Base-by-base conservation (phyloP, 2,113 vertebrate species). In the Sialia sialis region DNA sequence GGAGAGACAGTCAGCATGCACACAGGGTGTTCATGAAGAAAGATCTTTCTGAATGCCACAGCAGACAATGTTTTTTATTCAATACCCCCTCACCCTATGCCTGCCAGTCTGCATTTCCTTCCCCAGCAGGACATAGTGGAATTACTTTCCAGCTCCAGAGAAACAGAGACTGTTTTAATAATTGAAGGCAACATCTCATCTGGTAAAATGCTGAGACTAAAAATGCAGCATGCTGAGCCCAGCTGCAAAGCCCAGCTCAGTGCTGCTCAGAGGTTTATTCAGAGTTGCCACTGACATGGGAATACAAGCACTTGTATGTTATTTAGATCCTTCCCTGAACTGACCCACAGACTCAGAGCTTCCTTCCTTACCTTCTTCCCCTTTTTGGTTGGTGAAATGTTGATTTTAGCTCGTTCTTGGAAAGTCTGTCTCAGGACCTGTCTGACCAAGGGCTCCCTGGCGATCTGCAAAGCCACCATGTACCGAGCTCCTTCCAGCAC, bases 381-480 rank as follows among this genome's bases (percentile, higher is more conserved):
- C 95, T 99, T 99, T 96, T 99, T 99, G 66, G 99, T 99, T 15
- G 99, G 99, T 56, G 98, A 98, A 97, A 99, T 99, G 96, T 99
- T 99, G 96, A 99, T 98, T 96, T 99, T 99, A 69, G 99, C 99
- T 95, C 99, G 98, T 83, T 99, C 99, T 95, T 99, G 99, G 95
- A 99, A 99, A 51, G 99, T 99, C 73, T 99, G 99, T 41, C 99
- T 98, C 85, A 99, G 98, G 60, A 99, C 99, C 76, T 99, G 99
- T 52, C 99, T 98, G 90, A 99, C 99, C 66, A 99, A 97, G 56
- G 99, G 99, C 76, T 99, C 99, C 30, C 99, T 98, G 74, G 99
- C 99, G 41, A 99, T 99, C 96, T 99, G 99, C 97, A 99, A 98
- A 84, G 99, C 99, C 85, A 99, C 99, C 99, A 99, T 99, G 97